Base-by-base conservation (phyloP, 2,888 invertebrate species). In the Ormyrus nitidulus region DNA sequence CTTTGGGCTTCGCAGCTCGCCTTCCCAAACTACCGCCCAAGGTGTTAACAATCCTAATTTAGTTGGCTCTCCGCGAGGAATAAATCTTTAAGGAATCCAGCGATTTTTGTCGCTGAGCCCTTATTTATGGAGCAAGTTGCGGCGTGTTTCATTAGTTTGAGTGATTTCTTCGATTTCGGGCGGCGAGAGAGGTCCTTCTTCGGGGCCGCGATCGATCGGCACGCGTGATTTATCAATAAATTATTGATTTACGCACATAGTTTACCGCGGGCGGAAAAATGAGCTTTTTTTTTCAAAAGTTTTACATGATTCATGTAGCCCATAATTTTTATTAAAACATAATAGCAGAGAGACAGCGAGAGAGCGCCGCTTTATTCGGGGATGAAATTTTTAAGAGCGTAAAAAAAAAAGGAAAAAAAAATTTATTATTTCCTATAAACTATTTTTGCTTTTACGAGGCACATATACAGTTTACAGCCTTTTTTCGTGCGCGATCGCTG, bases 11-110 rank as follows among this genome's bases (percentile, higher is more conserved):
- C 44, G 68, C n/a, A 0, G 5, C 54, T 54, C 44, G 11, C 54
- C n/a, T 19, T 44, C 8, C 51, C 53, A 56, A 62, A 44, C 49
- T 61, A 11, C 66, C 5, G 10, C 11, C 48, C 58, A 64, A 74
- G 51, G 69, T 79, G 69, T 74, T 73, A 79, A 74, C 69, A 79
- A 69, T 74, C 64, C 58, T 69, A 74, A 74, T 74, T 74, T 46
- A 44, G 44, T 49, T 48, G 65, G 13, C 6, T 44, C 5, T n/a
- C 6, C 54, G 44, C n/a, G 49, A n/a, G 7, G 68, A 49, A 68
- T 34, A 34, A 54, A 68, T 34, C 58, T 58, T 58, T 10, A 56
- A 56, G 58, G 34, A 34, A 34, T 34, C 4, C 34, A 13, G 34
- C 46, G 9, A 8, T 59, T 70, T 48, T 13, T 54, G n/a, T 13